Evolutionary conservation across 2,797 vertebrate genomes (phyloP).

Genomic region (Sebastes ruberrimus): DNA sequence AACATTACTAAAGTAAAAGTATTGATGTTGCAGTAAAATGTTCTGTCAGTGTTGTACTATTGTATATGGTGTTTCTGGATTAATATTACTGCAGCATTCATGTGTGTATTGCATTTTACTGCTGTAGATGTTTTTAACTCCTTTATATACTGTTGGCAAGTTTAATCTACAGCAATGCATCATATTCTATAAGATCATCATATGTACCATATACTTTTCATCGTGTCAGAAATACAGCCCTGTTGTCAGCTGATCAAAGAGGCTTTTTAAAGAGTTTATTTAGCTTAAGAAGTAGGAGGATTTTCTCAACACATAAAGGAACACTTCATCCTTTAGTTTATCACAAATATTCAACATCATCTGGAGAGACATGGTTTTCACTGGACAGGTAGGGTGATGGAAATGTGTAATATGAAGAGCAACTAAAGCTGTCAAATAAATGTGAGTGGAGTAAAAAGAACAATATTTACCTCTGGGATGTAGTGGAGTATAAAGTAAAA

Average conservation of each 20-base stretch:
- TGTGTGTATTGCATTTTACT: no score
- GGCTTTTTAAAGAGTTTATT: neutral
- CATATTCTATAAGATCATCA: neutral
- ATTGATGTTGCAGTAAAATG: no score
- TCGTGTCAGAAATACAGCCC: neutral
- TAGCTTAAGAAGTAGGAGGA: neutral
- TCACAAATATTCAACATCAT: neutral
- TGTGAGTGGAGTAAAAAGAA: neutral
- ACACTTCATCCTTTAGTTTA: neutral
- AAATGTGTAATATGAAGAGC: neutral
- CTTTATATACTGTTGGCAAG: neutral
- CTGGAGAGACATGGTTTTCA: neutral
- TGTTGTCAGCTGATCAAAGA: neutral
- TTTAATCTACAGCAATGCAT: neutral
- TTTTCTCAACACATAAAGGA: neutral
- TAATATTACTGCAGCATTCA: neutral
- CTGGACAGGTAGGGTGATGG: neutral
- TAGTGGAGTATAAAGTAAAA: neutral
- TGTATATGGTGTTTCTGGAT: rapidly evolving
- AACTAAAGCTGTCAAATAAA: neutral
- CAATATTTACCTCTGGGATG: neutral
- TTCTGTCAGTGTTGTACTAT: no score
- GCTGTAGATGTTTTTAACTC: neutral
- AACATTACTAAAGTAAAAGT: no score
- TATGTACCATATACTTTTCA: no score